These are phyloP conservation scores for Psittacula cyanocephala DNA, from an alignment of 2,113 vertebrate genomes.

Conservation along the genomic window DNA sequence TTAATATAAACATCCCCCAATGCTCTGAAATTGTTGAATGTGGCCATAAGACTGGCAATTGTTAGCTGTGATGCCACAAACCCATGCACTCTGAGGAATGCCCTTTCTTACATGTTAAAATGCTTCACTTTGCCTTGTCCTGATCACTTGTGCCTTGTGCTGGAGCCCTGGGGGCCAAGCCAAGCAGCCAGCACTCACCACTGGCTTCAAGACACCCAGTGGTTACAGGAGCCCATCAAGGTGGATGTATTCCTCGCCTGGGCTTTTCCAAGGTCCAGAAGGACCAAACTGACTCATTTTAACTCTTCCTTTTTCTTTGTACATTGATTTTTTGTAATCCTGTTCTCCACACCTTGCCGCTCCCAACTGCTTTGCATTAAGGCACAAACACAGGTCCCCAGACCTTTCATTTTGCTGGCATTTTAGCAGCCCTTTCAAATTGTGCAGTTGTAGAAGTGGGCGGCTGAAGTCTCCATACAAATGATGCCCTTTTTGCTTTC, in stretches of 20 bases:
- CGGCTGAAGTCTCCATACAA: not conserved
- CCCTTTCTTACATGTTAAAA: not conserved
- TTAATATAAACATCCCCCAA: not conserved
- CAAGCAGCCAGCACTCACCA: not conserved
- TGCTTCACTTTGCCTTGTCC: not conserved
- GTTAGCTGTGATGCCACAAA: not conserved
- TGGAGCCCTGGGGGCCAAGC: fast-evolving
- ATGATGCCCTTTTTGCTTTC: not conserved
- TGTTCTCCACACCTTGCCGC: not conserved
- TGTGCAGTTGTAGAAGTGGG: not conserved
- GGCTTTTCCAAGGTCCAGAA: not conserved
- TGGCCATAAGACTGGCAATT: not conserved
- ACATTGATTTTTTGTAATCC: not conserved
- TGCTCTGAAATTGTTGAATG: not conserved
- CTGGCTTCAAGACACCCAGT: not conserved
- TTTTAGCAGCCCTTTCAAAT: not conserved
- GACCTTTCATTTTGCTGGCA: not conserved
- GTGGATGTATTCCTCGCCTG: fast-evolving
- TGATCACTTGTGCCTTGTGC: fast-evolving
- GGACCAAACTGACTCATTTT: not conserved
- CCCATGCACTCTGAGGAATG: not conserved
- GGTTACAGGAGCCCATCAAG: not conserved
- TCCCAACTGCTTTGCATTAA: not conserved
- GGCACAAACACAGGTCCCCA: not conserved
- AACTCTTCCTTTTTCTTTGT: not conserved